Conservation (phyloP, 2,797 vertebrate genomes). For the Craterocephalus amniculus region DNA sequence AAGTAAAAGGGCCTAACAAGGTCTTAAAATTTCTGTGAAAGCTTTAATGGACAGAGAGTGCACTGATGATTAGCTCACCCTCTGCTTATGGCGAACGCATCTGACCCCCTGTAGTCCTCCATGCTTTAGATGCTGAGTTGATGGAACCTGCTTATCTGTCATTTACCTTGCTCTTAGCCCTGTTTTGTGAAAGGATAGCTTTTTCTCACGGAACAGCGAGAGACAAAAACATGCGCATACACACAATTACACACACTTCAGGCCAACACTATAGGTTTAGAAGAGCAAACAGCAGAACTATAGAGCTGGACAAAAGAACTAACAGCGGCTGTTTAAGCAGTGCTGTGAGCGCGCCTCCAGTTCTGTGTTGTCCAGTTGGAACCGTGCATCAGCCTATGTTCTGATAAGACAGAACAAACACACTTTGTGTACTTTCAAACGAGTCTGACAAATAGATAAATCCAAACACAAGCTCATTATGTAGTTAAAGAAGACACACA, state of each 20-base stretch:
- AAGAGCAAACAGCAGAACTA: constrained; percentile 53
- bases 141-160: constrained; percentile 51
- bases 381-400: constrained; percentile 66
- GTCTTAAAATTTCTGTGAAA: constrained; percentile 51
- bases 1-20: constrained; percentile 63
- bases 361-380: constrained; percentile 59
- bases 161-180: constrained; percentile 42
- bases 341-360: constrained; percentile 44
- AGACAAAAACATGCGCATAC: constrained; percentile 22
- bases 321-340: constrained; percentile 64
- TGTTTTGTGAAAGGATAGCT: constrained; percentile 43
- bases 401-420: constrained; percentile 66
- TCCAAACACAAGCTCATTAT: constrained; percentile 19
- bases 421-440: constrained; percentile 50
- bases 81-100: constrained; percentile 41
- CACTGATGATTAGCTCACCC: constrained; percentile 57
- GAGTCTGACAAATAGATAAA: constrained; percentile 40
- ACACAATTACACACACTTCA: constrained; percentile 25
- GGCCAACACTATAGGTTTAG: constrained; percentile 24
- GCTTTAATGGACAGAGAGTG: constrained; percentile 75
- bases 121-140: constrained; percentile 42
- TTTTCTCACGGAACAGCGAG: constrained; percentile 16
- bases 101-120: constrained; percentile 39
- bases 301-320: constrained; percentile 36
- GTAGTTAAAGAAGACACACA: constrained; percentile 14